phyloP scores from a whole-genome alignment of 2,888 invertebrate species.

The Macrophya alboannulata region DNA sequence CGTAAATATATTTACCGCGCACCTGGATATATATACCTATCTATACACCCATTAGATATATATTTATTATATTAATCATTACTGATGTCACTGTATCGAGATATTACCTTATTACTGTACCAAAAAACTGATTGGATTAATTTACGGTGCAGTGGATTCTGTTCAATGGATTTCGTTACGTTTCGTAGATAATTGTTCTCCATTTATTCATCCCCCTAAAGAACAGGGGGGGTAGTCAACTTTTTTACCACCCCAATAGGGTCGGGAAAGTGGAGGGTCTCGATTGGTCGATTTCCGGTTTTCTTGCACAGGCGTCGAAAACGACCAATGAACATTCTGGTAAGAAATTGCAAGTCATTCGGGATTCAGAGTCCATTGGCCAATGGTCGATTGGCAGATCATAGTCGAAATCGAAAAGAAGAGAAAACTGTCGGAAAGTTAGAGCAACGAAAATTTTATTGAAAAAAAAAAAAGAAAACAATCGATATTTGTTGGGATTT shows the following conservation, averaged over 20 bases:
- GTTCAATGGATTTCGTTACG: neutral
- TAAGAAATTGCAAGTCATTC: slow-evolving; percentile 52
- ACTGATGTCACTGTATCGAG: neutral
- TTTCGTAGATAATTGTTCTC: neutral
- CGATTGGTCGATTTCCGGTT: slow-evolving; percentile 51
- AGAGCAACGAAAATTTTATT: neutral
- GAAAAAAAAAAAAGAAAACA: too few relatives aligned
- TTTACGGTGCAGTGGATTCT: neutral
- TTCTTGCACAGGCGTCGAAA: neutral
- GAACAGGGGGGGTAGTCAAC: neutral
- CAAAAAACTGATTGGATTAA: neutral
- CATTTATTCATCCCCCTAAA: neutral
- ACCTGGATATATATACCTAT: slow-evolving; percentile 1
- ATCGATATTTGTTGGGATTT: neutral
- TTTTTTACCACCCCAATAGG: neutral
- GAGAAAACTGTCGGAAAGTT: neutral
- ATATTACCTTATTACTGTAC: neutral
- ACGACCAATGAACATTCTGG: slow-evolving; percentile 26
- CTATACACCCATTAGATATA: neutral
- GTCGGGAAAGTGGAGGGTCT: neutral
- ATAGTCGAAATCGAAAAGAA: neutral
- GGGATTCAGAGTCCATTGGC: slow-evolving; percentile 24
- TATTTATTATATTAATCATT: slow-evolving; percentile 33
- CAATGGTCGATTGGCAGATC: slow-evolving; percentile 1
- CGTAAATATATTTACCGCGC: slow-evolving; percentile 40